Conservation (phyloP, 2,797 vertebrate species). For the Novumbra hubbsi region DNA sequence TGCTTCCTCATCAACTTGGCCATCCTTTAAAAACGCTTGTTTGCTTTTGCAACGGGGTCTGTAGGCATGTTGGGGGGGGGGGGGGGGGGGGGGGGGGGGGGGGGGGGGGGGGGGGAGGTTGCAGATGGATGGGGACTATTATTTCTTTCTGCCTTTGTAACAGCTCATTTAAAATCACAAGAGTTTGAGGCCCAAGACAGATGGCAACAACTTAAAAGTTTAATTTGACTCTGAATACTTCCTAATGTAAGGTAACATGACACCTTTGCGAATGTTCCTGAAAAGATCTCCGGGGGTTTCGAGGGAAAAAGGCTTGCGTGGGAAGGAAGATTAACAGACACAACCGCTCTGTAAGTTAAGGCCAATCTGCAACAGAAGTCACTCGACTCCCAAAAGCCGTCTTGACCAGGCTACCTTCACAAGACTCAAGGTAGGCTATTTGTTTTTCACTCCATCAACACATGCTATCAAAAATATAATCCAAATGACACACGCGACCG, state of each 20-base stretch:
- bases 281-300: conserved; percentile 19
- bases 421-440: too few relatives aligned
- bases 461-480: conserved; percentile 18
- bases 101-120: conserved; percentile 45
- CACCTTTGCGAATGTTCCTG: conserved; percentile 44
- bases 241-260: conserved; percentile 53
- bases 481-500: conserved; percentile 22
- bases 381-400: background rate
- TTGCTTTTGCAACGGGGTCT: conserved; percentile 69
- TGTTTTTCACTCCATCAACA: background rate
- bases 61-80: conserved; percentile 53
- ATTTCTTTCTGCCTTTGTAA: conserved; percentile 63
- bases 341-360: too few relatives aligned
- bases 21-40: conserved; percentile 66
- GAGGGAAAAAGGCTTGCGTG: background rate
- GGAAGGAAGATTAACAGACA: background rate
- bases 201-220: conserved; percentile 62
- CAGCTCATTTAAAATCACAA: conserved; percentile 71
- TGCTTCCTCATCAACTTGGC: conserved; percentile 44
- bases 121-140: conserved; percentile 59
- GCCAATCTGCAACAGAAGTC: background rate
- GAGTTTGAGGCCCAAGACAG: conserved; percentile 58
- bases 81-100: conserved; percentile 34
- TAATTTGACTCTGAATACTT: conserved; percentile 60
- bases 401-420: background rate